Evolutionary conservation across 2,888 invertebrate genomes (phyloP).

Genomic region (Branchipolynoe longqiensis): DNA sequence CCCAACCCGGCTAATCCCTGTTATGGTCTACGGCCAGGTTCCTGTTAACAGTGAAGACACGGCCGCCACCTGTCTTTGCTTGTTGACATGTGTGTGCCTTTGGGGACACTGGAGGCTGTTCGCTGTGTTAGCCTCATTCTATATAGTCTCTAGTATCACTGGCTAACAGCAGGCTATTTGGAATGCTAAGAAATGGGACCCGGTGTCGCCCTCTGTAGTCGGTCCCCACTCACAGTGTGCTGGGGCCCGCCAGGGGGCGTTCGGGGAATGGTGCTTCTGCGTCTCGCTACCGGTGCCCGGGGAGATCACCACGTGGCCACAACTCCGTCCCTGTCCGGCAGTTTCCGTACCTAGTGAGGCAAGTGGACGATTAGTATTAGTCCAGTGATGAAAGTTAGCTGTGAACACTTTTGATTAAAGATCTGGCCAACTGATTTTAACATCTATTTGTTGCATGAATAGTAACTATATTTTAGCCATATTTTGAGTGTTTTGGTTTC

Average conservation of each 20-base stretch:
- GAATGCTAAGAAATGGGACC: slow-evolving; percentile 39
- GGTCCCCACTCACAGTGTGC: slow-evolving; percentile 25
- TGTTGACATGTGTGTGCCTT: not conserved
- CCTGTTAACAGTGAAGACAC: not conserved
- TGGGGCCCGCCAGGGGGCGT: not conserved
- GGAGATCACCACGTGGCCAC: slow-evolving; percentile 40
- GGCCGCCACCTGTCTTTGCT: not conserved
- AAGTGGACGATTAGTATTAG: too few relatives aligned
- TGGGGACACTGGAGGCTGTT: too few relatives aligned
- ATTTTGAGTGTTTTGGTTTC: too few relatives aligned
- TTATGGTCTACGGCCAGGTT: too few relatives aligned
- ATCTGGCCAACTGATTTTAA: too few relatives aligned
- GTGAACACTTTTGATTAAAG: too few relatives aligned
- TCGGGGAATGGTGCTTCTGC: not conserved
- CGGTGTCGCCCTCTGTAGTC: not conserved
- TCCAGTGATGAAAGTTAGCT: too few relatives aligned
- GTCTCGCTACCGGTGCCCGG: not conserved
- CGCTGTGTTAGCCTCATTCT: slow-evolving; percentile 17
- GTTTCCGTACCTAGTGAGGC: slow-evolving; percentile 42
- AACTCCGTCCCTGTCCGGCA: slow-evolving; percentile 49
- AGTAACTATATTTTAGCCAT: too few relatives aligned
- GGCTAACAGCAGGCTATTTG: slow-evolving; percentile 34
- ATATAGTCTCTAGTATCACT: slow-evolving; percentile 28
- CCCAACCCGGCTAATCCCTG: too few relatives aligned
- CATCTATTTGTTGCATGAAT: too few relatives aligned